Conservation (phyloP, 2,888 invertebrate genomes). For the Ariolimax columbianus region DNA sequence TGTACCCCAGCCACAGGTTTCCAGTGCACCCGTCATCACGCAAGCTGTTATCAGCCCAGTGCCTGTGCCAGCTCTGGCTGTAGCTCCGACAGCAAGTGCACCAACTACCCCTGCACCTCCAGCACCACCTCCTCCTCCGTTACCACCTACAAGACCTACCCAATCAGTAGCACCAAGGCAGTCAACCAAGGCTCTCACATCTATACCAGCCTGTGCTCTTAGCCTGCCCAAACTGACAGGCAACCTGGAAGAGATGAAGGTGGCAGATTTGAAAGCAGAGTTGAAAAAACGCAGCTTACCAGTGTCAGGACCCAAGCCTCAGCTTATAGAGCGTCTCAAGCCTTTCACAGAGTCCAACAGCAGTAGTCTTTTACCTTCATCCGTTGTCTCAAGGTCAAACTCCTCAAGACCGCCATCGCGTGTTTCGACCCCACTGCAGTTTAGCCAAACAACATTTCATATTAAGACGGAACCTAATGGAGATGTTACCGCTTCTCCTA, state of each 20-base stretch:
- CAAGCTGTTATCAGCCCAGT: constrained; percentile 33
- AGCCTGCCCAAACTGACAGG: constrained; percentile 64
- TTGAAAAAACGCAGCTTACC: constrained; percentile 94
- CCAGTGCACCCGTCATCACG: constrained; percentile 24
- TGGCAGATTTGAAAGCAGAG: constrained; percentile 94
- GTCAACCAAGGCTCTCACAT: constrained; percentile 28
- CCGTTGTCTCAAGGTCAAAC: constrained; percentile 14
- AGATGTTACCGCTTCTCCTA: constrained; percentile 35
- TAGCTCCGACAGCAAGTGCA: constrained; percentile 42
- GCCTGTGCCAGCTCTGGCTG: neutral
- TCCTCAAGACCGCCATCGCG: constrained; percentile 40
- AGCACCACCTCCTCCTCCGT: constrained; percentile 54
- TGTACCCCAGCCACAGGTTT: constrained; percentile 36
- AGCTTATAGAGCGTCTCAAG: constrained; percentile 92
- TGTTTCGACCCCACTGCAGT: constrained; percentile 49
- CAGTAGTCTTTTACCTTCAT: neutral
- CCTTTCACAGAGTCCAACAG: constrained; percentile 79
- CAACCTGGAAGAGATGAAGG: constrained; percentile 96
- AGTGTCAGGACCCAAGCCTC: constrained; percentile 97
- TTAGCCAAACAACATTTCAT: constrained; percentile 43
- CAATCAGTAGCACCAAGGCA: constrained; percentile 48
- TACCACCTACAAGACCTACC: constrained; percentile 44
- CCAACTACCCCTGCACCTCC: constrained; percentile 58
- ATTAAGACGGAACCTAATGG: constrained; percentile 52
- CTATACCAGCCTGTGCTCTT: constrained; percentile 51